Evolutionary conservation across 1,140 invertebrate species (phyloP).

Genomic region (Idris sp.): DNA sequence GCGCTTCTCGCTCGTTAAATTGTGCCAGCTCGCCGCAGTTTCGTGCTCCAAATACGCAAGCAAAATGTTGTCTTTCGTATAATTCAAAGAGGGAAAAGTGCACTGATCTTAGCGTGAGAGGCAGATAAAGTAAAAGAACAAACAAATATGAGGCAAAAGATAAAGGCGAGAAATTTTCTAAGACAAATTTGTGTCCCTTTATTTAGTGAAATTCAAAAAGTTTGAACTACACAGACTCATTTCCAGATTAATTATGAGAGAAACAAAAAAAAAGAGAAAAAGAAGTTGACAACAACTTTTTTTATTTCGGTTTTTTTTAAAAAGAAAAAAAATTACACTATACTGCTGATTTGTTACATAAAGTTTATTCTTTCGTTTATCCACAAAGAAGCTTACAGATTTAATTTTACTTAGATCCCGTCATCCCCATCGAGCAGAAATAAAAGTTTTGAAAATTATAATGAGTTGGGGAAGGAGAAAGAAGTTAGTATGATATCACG

Average conservation of each 20-base stretch:
- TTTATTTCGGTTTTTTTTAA: too few relatives aligned
- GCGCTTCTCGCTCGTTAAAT: constrained; percentile 19
- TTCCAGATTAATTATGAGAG: too few relatives aligned
- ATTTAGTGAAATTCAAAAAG: too few relatives aligned
- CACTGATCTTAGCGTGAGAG: not conserved
- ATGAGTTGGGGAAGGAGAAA: constrained; percentile 39
- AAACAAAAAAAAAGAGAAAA: too few relatives aligned
- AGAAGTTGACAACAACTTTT: too few relatives aligned
- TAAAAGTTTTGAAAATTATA: constrained; percentile 50
- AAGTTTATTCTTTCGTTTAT: too few relatives aligned
- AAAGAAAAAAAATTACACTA: too few relatives aligned
- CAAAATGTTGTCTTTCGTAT: constrained; percentile 27
- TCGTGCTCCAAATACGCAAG: constrained; percentile 28
- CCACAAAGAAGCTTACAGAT: too few relatives aligned
- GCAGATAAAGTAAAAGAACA: constrained; percentile 2
- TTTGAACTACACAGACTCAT: too few relatives aligned
- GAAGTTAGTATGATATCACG: constrained; percentile 43
- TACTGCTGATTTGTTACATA: too few relatives aligned
- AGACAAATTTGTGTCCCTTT: too few relatives aligned
- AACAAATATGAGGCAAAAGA: constrained; percentile 6
- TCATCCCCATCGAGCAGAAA: constrained; percentile 19
- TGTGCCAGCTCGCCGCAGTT: constrained; percentile 37
- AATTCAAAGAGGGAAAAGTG: constrained; percentile 30
- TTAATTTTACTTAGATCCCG: not conserved
- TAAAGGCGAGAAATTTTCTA: not conserved